These are phyloP conservation scores for Mesitornis unicolor DNA, from an alignment of 2,113 vertebrate species.

Conservation along the genomic window DNA sequence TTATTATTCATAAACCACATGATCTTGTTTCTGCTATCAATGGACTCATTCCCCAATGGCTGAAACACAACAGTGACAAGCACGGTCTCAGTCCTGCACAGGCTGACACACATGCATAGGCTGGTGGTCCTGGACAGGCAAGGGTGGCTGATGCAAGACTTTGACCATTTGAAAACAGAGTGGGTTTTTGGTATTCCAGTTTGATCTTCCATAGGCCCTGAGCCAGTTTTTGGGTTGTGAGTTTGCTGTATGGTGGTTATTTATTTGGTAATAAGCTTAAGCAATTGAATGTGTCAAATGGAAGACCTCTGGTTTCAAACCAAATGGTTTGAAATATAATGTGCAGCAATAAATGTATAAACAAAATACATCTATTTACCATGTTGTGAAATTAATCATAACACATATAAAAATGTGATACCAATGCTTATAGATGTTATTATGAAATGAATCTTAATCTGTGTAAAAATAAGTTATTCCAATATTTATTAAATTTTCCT, in stretches of 20 bases:
- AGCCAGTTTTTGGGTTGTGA: background rate
- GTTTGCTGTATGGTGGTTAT: background rate
- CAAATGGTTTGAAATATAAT: background rate
- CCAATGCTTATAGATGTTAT: background rate
- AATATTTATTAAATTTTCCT: background rate
- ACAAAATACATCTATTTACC: background rate
- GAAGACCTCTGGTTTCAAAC: too few relatives aligned
- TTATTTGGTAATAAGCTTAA: background rate
- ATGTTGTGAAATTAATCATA: background rate
- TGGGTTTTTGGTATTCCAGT: background rate
- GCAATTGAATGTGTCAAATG: background rate
- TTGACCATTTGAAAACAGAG: background rate
- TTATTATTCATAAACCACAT: background rate
- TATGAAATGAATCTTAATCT: background rate
- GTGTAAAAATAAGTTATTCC: background rate
- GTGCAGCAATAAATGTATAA: background rate
- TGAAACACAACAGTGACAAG: background rate
- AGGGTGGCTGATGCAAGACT: background rate
- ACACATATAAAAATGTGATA: background rate
- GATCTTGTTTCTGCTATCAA: background rate
- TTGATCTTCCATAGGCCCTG: background rate
- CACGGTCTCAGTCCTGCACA: fast-evolving
- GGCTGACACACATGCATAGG: background rate
- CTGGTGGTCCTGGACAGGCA: fast-evolving
- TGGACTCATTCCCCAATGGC: background rate